phyloP scores from a whole-genome alignment of 2,113 vertebrate species.

The Colius striatus region DNA sequence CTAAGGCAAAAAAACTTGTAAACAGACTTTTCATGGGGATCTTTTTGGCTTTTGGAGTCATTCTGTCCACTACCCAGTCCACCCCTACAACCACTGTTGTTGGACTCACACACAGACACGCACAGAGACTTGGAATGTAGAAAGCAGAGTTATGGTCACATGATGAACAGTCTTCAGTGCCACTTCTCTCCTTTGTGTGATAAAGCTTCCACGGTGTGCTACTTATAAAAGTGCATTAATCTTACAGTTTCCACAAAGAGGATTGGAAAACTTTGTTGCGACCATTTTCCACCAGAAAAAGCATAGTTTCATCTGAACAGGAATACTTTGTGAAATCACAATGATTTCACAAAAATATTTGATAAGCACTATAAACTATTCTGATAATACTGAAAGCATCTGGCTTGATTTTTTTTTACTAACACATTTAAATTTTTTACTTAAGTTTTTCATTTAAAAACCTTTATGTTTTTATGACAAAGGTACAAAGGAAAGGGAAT shows the following conservation, averaged over 20 bases:
- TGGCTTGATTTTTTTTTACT: neutral
- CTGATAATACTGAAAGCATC: neutral
- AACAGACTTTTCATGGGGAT: neutral
- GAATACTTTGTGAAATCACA: neutral
- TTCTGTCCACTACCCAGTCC: neutral
- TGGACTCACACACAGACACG: accelerated
- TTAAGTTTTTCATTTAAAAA: neutral
- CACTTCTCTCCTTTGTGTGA: neutral
- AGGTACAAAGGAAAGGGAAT: neutral
- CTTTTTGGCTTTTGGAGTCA: neutral
- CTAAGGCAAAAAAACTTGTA: conserved; percentile 13
- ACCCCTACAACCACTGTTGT: accelerated
- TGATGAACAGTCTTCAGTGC: neutral
- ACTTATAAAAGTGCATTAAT: neutral
- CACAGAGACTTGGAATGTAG: neutral
- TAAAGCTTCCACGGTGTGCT: neutral
- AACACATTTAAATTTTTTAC: neutral
- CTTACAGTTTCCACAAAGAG: neutral
- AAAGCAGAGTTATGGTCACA: neutral
- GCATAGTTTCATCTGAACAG: neutral
- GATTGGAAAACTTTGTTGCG: neutral
- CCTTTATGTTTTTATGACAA: neutral
- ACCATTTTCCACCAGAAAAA: neutral
- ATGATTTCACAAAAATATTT: neutral
- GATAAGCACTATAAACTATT: neutral